Conservation (phyloP, 2,797 vertebrate species). For the Alosa sapidissima region DNA sequence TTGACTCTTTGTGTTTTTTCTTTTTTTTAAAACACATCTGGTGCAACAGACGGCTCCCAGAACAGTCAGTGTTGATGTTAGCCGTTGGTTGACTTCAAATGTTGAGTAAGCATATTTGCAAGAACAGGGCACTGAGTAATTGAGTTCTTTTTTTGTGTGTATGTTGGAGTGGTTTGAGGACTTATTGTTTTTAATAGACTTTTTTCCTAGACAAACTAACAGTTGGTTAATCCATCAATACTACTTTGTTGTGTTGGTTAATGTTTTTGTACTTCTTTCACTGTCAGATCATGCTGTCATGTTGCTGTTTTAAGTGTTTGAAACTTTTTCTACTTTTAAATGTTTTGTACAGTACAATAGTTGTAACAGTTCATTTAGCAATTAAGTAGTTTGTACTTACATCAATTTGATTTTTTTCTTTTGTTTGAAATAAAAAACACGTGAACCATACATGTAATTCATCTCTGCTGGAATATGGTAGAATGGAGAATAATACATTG, state of each 20-base stretch:
- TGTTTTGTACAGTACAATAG: slow-evolving; percentile 65
- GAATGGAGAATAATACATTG: not conserved
- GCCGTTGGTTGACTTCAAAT: slow-evolving; percentile 27
- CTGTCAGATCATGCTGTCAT: slow-evolving; percentile 45
- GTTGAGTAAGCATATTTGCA: slow-evolving; percentile 39
- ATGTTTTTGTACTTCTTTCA: slow-evolving; percentile 37
- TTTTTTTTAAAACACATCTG: slow-evolving; percentile 31
- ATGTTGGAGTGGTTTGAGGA: slow-evolving; percentile 56
- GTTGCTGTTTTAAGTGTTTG: slow-evolving; percentile 44
- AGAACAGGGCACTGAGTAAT: slow-evolving; percentile 41
- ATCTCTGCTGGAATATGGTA: not conserved
- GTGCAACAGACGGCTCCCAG: slow-evolving; percentile 10
- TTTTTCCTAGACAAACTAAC: not conserved
- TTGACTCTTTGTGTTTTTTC: slow-evolving; percentile 51
- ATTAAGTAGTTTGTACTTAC: slow-evolving; percentile 38
- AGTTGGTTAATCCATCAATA: not conserved
- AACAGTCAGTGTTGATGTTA: slow-evolving; percentile 41
- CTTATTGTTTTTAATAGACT: not conserved
- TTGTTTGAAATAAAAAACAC: not conserved
- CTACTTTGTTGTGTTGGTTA: slow-evolving; percentile 47
- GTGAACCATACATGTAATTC: not conserved
- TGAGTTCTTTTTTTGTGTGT: slow-evolving; percentile 37
- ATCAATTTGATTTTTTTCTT: not conserved
- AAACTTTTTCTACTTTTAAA: slow-evolving; percentile 52
- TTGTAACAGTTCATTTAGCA: slow-evolving; percentile 54